Percentiles rank a stretch among this genome's conserved stretches.
Conservation (phyloP, 2,113 vertebrate genomes). For the Fregetta grallaria region DNA sequence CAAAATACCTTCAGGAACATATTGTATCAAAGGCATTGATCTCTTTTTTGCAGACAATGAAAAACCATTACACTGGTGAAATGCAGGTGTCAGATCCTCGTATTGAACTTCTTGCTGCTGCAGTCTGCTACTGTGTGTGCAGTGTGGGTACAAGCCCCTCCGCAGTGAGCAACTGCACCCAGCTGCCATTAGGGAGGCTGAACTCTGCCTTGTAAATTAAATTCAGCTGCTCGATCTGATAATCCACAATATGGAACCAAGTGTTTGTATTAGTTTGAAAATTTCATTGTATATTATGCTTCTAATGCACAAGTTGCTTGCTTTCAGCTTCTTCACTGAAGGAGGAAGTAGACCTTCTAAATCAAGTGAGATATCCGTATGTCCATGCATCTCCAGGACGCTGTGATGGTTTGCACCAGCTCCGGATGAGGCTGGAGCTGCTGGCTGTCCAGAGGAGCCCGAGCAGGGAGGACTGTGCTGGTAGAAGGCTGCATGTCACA, state of each 20-base stretch:
- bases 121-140: neutral
- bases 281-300: neutral
- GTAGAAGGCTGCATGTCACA: neutral
- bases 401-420: neutral
- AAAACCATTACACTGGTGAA: neutral
- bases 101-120: accelerated
- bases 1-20: neutral
- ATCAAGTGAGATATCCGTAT: accelerated
- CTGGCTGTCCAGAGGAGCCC: neutral
- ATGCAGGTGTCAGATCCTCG: neutral
- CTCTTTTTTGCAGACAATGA: neutral
- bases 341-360: neutral
- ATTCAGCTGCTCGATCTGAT: neutral
- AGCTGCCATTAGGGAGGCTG: neutral
- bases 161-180: neutral
- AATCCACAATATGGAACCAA: accelerated
- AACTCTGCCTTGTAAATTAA: neutral
- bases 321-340: neutral
- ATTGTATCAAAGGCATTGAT: neutral
- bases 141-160: neutral
- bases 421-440: neutral
- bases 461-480: accelerated
- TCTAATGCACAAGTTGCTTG: neutral
- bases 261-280: neutral
- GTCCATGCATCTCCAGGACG: accelerated